Base-by-base conservation (phyloP, 2,888 invertebrate species). In the Ctena decussata region DNA sequence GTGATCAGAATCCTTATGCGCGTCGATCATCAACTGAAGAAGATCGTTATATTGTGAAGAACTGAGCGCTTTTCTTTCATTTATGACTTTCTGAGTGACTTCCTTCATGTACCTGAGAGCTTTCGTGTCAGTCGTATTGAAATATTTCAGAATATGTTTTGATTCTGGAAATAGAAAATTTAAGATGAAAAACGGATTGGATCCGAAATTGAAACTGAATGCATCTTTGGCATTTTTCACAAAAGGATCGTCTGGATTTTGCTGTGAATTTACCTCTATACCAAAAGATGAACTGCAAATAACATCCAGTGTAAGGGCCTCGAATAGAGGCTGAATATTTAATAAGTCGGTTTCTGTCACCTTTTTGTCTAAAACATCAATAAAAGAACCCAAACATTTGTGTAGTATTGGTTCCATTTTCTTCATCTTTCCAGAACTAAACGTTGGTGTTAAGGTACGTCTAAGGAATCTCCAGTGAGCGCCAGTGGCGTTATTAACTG, bases 281-380 rank as follows among this genome's bases (percentile, higher is more conserved):
- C 91, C 91, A 80, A 92, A 88, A 32, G 89, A 90, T 21, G 91
- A 86, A 35, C 84, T 85, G 32, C 89, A 86, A 21, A 91, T 91
- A 0, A 89, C 85, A 60, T 92, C 91, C 81, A 92, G 79, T 0
- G 92, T 87, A 30, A 87, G 84, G 15, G 84, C 85, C 41, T 86
- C 89, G 49, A 90, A 82, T 18, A 84, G 24, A 0, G 82, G 80
- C 27, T 80, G 73, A 72, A 87, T 74, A 46, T 87, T 82, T 44
- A 77, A 15, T 15, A 53, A 35, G 5, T 70, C 60, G 18, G 70
- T 37, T 24, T 44, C 39, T 15, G 53, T 44, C 15, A 65, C 46
- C 74, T 70, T 79, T 30, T 44, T 46, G 15, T 80, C 79, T 21
- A 87, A 32, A 18, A 37, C 69, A 12, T 70, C 27, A 11, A 84